Evolutionary conservation across 1,140 invertebrate genomes (phyloP).

Genomic region (Diorhabda carinulata): DNA sequence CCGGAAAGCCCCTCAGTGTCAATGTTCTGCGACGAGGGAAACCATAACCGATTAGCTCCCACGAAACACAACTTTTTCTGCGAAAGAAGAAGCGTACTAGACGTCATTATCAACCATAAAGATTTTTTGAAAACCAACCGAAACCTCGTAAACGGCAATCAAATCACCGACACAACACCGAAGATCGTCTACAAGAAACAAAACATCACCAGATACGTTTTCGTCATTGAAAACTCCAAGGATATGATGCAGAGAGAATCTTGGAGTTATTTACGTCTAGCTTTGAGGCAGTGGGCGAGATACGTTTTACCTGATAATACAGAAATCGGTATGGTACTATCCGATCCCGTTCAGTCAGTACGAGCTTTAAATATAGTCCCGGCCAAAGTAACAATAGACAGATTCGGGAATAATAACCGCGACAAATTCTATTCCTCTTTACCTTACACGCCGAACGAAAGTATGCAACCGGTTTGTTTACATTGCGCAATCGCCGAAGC

Average conservation of each 20-base stretch:
- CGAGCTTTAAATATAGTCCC: conserved; percentile 34
- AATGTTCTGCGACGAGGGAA: conserved; percentile 59
- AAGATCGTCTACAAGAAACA: conserved; percentile 51
- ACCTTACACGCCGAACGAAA: conserved; percentile 52
- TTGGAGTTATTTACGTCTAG: conserved; percentile 56
- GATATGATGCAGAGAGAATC: conserved; percentile 56
- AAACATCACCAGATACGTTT: conserved; percentile 51
- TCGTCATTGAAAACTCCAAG: conserved; percentile 55
- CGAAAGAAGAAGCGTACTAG: conserved; percentile 56
- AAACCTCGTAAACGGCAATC: conserved; percentile 31
- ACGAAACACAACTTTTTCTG: conserved; percentile 69
- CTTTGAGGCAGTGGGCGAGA: conserved; percentile 56
- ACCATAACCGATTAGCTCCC: conserved; percentile 59
- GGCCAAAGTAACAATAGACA: conserved; percentile 34
- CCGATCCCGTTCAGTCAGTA: conserved; percentile 45
- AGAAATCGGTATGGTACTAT: conserved; percentile 51
- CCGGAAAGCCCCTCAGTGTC: conserved; percentile 49
- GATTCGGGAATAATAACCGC: conserved; percentile 41
- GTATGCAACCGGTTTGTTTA: conserved; percentile 49
- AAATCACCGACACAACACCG: conserved; percentile 44
- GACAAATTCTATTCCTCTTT: conserved; percentile 51
- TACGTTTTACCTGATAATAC: conserved; percentile 52
- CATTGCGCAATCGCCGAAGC: conserved; percentile 52
- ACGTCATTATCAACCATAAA: conserved; percentile 57
- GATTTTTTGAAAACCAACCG: conserved; percentile 51